These are phyloP conservation scores for Sebastes hubbsi DNA, from an alignment of 2,797 vertebrate species.

Conservation along the genomic window DNA sequence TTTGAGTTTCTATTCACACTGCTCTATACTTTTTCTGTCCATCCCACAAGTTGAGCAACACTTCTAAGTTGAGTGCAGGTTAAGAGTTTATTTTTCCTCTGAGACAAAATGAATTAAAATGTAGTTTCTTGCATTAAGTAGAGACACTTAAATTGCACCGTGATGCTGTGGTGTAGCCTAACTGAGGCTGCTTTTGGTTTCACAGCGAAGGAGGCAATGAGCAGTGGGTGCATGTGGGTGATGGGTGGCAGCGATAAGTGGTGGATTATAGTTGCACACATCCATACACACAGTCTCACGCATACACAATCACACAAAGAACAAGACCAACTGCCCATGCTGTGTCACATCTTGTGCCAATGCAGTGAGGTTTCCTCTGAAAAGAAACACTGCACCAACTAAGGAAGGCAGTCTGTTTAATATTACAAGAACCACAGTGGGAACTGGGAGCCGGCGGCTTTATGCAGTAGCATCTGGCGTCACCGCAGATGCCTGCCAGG, in stretches of 20 bases:
- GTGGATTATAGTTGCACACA: constrained; percentile 20
- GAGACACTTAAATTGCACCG: constrained; percentile 19
- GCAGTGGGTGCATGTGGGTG: neutral
- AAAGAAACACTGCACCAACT: constrained; percentile 31
- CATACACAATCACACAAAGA: constrained; percentile 20
- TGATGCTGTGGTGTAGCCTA: neutral
- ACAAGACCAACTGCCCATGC: constrained; percentile 34
- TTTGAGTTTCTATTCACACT: neutral
- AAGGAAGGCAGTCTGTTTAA: constrained; percentile 66
- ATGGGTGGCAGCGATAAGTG: constrained; percentile 45
- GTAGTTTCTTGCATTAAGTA: neutral
- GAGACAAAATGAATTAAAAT: constrained; percentile 22
- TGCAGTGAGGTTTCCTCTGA: constrained; percentile 60
- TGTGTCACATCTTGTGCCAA: constrained; percentile 63
- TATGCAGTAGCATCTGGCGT: constrained; percentile 75
- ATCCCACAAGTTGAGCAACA: neutral
- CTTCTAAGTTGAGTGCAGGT: neutral
- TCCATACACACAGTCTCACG: neutral
- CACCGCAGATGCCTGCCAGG: constrained; percentile 66
- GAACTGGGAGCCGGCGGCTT: constrained; percentile 55
- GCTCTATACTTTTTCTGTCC: neutral
- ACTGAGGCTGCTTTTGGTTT: constrained; percentile 5
- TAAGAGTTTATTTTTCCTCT: constrained; percentile 23
- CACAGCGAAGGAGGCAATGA: constrained; percentile 7
- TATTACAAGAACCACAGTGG: constrained; percentile 68